These are phyloP conservation scores for Gnathonemus echidnorhynchus DNA, from an alignment of 2,113 vertebrate genomes.

Conservation along the genomic window DNA sequence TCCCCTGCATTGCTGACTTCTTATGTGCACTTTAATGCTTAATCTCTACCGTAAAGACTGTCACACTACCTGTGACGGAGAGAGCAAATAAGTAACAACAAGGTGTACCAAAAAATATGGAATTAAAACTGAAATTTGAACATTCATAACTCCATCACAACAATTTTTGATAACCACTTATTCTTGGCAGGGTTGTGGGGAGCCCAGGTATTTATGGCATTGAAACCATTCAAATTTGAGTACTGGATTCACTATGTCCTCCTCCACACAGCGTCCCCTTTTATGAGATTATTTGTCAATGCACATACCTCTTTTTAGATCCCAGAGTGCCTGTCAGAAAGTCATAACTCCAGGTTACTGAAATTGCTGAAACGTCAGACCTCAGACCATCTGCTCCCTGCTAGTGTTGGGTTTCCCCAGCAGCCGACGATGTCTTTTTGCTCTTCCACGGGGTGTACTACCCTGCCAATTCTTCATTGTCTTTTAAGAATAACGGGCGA, in stretches of 20 bases:
- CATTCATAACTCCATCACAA: neutral
- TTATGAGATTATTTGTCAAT: conserved; percentile 22
- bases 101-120: neutral
- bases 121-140: neutral
- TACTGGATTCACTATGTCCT: neutral
- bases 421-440: conserved; percentile 24
- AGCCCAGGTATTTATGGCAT: neutral
- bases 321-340: conserved; percentile 18
- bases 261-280: neutral
- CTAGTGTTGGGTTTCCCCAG: conserved; percentile 27
- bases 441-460: conserved; percentile 25
- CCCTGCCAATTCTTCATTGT: conserved; percentile 26
- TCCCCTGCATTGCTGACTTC: neutral
- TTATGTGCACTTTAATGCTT: neutral
- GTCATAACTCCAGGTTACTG: conserved; percentile 35
- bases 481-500: conserved; percentile 30
- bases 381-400: conserved; percentile 39
- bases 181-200: neutral
- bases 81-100: neutral
- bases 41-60: neutral
- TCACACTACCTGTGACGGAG: neutral
- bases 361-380: conserved; percentile 16
- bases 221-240: neutral
- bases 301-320: conserved; percentile 18
- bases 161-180: neutral